Base-by-base conservation (phyloP, 2,113 vertebrate genomes). In the Pangasianodon hypophthalmus region DNA sequence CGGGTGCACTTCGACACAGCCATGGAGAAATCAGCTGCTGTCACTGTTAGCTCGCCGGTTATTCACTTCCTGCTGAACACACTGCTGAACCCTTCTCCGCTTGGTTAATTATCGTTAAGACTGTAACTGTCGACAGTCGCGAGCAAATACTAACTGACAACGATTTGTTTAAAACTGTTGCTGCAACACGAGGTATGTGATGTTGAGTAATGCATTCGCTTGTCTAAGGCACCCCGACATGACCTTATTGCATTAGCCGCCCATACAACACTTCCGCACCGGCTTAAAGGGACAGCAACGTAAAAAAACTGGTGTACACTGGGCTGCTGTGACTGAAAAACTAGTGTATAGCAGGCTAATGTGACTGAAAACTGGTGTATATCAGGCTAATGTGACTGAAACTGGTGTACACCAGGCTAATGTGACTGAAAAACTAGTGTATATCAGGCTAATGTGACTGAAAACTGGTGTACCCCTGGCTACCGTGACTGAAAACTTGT, bases 1-100 rank as follows among this genome's bases (percentile, higher is more conserved):
- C 95, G 95, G 0, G 92, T 87, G 82, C 97, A 97, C 46, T 95
- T 95, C 11, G 95, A 93, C 69, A 86, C 92, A 1, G 94, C 94
- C 96, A 95, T 96, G 19, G 29, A 29, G 16, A 83, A 50, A 52
- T 24, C 0, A 18, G n/a, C 80, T 71, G 48, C 48, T 32, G 80
- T 83, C 80, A 24, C 52, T 4, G 29, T 80, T 32, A 64, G 32
- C 52, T 69, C 41, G 29, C 18, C 75, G 14, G 75, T 21, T 56
- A 11, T 41, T 67, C 58, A 67, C 37, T 41, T 62, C 44, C 75
- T 29, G 16, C n/a, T 19, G 44, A 37, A 19, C 41, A 77, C 73
- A 7, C 77, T 16, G 77, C 77, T n/a, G n/a, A 58, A 24, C 11
- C 5, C 81, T 11, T 9, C 52, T 11, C 2, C 37, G 10, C 21